phyloP scores from a whole-genome alignment of 2,888 invertebrate species.

The Antitype chi region DNA sequence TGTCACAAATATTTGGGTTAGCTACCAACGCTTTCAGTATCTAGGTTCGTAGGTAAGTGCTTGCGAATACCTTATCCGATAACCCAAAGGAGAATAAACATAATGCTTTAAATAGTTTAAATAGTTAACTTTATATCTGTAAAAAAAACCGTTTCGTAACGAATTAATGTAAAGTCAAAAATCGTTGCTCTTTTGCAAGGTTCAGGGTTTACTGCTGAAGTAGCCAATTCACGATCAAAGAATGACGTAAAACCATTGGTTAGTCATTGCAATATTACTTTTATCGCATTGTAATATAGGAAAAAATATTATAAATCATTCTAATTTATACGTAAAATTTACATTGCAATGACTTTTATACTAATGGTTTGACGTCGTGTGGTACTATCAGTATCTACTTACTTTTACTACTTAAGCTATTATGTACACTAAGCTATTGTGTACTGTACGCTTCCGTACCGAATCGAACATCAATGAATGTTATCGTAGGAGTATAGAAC shows the following conservation, averaged over 20 bases:
- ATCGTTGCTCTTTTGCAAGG: neutral
- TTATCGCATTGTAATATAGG: neutral
- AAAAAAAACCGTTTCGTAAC: slow-evolving; percentile 1
- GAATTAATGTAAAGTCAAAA: slow-evolving; percentile 13
- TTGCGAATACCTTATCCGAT: neutral
- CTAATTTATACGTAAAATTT: neutral
- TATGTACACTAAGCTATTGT: neutral
- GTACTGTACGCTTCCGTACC: too few relatives aligned
- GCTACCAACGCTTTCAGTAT: neutral
- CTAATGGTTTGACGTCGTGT: neutral
- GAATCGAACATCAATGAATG: too few relatives aligned
- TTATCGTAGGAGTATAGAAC: too few relatives aligned
- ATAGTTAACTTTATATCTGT: neutral
- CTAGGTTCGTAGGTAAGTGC: neutral
- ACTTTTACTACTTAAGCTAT: neutral
- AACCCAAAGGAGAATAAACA: slow-evolving; percentile 10
- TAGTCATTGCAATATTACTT: neutral
- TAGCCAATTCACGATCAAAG: neutral
- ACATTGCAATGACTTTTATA: neutral
- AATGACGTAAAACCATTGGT: neutral
- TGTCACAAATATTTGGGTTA: neutral
- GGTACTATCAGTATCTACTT: neutral
- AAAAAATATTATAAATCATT: neutral
- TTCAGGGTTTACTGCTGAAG: neutral
- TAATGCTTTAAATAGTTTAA: neutral